Percentiles rank a stretch among this genome's conserved stretches.
Evolutionary conservation across 2,797 vertebrate genomes (phyloP).

Genomic region (Anguilla megastoma): DNA sequence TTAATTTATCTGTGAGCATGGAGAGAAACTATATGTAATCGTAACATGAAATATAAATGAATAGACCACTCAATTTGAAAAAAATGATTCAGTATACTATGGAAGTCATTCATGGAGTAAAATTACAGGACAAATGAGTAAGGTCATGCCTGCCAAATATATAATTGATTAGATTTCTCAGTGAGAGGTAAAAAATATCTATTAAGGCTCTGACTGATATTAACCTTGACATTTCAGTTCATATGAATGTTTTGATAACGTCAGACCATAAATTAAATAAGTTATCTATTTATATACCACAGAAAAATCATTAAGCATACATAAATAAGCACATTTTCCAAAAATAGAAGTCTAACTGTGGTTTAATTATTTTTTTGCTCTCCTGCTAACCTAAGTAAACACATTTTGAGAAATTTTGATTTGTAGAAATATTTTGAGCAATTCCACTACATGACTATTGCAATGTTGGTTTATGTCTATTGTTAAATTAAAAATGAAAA

Average conservation of each 20-base stretch:
- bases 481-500: not conserved
- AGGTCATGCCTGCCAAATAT: not conserved
- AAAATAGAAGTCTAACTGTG: not conserved
- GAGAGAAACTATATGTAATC: not conserved
- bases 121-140: not conserved
- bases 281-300: not conserved
- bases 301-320: not conserved
- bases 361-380: not conserved
- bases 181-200: not conserved
- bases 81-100: not conserved
- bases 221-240: slow-evolving; percentile 7
- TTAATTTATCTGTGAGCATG: not conserved
- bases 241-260: slow-evolving; percentile 10
- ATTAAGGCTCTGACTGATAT: slow-evolving; percentile 6
- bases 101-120: not conserved
- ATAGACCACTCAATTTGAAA: not conserved
- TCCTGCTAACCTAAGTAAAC: not conserved
- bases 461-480: not conserved
- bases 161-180: slow-evolving; percentile 9
- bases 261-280: slow-evolving; percentile 5
- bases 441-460: not conserved
- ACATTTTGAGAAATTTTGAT: slow-evolving; percentile 8
- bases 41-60: too few species aligned
- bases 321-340: not conserved
- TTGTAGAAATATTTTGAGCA: not conserved